Base-by-base conservation (phyloP, 2,113 vertebrate genomes). In the Perca flavescens region DNA sequence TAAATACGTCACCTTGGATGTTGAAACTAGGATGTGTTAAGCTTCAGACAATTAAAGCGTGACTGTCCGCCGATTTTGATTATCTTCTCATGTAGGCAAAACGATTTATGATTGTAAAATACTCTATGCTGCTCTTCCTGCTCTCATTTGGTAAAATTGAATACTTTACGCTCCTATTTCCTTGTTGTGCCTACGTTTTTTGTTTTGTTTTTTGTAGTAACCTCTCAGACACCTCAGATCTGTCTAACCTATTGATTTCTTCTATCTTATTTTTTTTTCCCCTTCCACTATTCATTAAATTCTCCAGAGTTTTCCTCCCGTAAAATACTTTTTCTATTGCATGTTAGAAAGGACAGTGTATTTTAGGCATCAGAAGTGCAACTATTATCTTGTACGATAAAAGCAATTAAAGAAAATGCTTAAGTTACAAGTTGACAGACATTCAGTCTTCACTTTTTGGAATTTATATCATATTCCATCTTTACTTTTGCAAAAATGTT, bases 41-140 rank as follows among this genome's bases (percentile, higher is more conserved):
- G 49, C 28, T 34, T 16, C 36, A 56, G 13, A 13, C 6, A 0
- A 22, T 12, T 21, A 53, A 62, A 21, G 34, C 3, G 7, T 1
- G 6, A 22, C 40, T 62, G 34, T 21, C 15, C 47, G 57, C 43
- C 40, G 19, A n/a, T 28, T 28, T 46, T n/a, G 16, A 79, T 54
- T n/a, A 63, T 47, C 49, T 71, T 47, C 34, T 71, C 66, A 21
- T 71, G 58, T 36, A 14, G 49, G 15, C 22, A 57, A 57, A 65
- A 47, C 28, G 13, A 6, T 14, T 40, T 70, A 16, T 5, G 67
- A 71, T 17, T 16, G 11, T 56, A 34, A 28, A 12, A 43, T 14
- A 6, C 8, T n/a, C 1, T 4, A 49, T 34, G 52, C 58, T 28
- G 28, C 28, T 28, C 28, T 28, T 60, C 43, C 25, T 73, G 16